Evolutionary conservation across 92 coral and sea anemone genomes (phyloP).

Genomic region (Meandrina meandrites): DNA sequence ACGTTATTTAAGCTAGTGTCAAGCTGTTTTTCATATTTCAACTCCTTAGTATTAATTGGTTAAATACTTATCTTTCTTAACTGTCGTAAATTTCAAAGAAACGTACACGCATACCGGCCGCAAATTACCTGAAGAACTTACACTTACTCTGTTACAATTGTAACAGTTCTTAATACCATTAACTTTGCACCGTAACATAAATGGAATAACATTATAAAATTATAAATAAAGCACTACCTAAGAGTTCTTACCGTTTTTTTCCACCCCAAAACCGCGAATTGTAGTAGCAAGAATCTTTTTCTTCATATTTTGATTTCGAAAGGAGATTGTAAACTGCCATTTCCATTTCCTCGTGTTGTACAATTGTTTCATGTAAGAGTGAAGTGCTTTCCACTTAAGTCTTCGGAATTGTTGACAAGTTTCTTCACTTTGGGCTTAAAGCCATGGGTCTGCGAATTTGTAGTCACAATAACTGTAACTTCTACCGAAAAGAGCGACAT

Average conservation of each 20-base stretch:
- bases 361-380: constrained; percentile 10
- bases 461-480: not conserved
- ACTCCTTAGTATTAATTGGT: too few relatives aligned
- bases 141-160: too few relatives aligned
- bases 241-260: constrained; percentile 5
- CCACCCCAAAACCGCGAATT: constrained; percentile 16
- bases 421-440: not conserved
- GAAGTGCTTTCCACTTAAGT: not conserved
- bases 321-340: constrained; percentile 11
- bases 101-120: too few relatives aligned
- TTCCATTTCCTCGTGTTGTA: not conserved
- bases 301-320: not conserved
- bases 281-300: constrained; percentile 11
- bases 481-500: not conserved
- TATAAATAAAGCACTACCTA: too few relatives aligned
- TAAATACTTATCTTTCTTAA: too few relatives aligned
- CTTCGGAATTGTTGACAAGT: not conserved
- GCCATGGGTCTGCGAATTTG: not conserved
- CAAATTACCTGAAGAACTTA: too few relatives aligned
- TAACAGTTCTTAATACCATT: too few relatives aligned
- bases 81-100: too few relatives aligned
- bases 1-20: too few relatives aligned
- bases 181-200: too few relatives aligned
- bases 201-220: too few relatives aligned
- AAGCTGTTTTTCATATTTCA: too few relatives aligned